These are phyloP conservation scores for Sthenelais limicola DNA, from an alignment of 2,888 invertebrate genomes.

Conservation along the genomic window DNA sequence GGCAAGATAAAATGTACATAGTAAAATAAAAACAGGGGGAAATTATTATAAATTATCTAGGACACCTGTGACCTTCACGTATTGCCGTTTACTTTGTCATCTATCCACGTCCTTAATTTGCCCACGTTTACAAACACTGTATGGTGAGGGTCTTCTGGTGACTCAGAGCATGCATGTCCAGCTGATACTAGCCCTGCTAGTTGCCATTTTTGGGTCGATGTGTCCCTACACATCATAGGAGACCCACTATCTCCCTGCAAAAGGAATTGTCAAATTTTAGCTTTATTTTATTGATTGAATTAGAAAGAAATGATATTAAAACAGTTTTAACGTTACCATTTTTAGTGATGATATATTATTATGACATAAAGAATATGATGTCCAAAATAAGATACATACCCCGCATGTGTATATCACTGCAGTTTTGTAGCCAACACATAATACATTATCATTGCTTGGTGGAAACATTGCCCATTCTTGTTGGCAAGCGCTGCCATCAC, in stretches of 20 bases:
- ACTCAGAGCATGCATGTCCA: slow-evolving; percentile 55
- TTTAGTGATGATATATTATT: no score
- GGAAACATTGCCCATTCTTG: neutral
- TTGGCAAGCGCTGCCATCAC: no score
- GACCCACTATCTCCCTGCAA: slow-evolving; percentile 65
- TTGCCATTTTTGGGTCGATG: slow-evolving; percentile 53
- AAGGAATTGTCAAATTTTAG: no score
- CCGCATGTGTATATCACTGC: slow-evolving; percentile 15
- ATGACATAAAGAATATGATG: no score
- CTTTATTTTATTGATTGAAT: no score
- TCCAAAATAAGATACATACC: neutral
- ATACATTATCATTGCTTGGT: neutral
- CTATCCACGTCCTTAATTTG: neutral
- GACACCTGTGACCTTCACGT: neutral
- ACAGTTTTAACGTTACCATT: no score
- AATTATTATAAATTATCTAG: no score
- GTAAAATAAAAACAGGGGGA: no score
- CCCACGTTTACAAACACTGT: neutral
- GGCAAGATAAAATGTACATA: no score
- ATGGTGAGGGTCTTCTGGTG: neutral
- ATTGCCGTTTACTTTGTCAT: neutral
- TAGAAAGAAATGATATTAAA: no score
- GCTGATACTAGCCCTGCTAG: slow-evolving; percentile 60
- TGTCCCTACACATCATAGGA: slow-evolving; percentile 61
- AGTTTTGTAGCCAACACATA: slow-evolving; percentile 11